Percentiles rank a stretch among this genome's conserved stretches.
These are phyloP conservation scores for Lochmaea capreae DNA, from an alignment of 2,888 invertebrate species.

Conservation along the genomic window DNA sequence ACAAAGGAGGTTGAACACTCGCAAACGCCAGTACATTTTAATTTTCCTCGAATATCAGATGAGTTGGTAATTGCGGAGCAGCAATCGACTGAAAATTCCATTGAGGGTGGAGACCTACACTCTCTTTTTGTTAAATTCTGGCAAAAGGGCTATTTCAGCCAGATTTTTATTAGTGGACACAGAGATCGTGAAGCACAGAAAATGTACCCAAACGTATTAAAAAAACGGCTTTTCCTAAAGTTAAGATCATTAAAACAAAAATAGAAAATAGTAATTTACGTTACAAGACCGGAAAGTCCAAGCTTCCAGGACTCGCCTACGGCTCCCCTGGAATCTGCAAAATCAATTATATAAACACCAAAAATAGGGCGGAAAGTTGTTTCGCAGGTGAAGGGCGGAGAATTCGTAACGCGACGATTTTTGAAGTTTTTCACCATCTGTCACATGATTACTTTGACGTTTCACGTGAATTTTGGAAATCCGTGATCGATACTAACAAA, in stretches of 20 bases:
- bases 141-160: not conserved
- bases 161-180: constrained; percentile 9
- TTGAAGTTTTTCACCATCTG: no score
- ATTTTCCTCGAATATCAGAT: constrained; percentile 10
- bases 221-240: not conserved
- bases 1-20: constrained; percentile 2
- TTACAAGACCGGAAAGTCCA: no score
- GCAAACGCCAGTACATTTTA: constrained; percentile 1
- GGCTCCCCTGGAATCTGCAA: no score
- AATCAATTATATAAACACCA: no score
- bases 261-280: no score
- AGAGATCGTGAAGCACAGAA: not conserved
- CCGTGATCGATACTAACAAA: no score
- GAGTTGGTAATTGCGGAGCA: constrained; percentile 5
- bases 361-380: no score
- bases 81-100: constrained; percentile 7
- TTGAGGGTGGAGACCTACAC: not conserved
- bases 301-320: no score
- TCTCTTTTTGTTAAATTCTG: not conserved
- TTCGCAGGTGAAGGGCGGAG: no score
- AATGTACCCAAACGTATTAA: not conserved
- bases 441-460: no score
- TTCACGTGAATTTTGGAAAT: no score
- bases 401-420: no score
- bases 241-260: not conserved